phyloP scores from a whole-genome alignment of 2,797 vertebrate genomes.

The Merluccius polli region DNA sequence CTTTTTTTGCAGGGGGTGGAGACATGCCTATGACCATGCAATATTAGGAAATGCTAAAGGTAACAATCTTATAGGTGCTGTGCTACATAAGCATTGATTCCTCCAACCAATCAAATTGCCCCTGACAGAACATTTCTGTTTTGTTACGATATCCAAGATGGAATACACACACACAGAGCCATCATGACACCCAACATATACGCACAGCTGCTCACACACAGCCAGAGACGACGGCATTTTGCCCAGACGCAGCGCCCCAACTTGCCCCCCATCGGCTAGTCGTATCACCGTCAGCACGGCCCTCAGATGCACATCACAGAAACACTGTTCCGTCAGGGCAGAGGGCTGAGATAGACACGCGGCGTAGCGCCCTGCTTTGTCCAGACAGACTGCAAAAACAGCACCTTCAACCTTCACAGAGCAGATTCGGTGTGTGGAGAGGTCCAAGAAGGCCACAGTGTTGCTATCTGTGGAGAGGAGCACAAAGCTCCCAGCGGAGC shows the following conservation, averaged over 20 bases:
- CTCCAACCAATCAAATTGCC: conserved; percentile 15
- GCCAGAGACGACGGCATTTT: conserved; percentile 57
- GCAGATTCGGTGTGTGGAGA: no score
- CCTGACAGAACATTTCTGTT: conserved; percentile 21
- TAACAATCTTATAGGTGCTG: conserved; percentile 42
- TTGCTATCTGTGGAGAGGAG: conserved; percentile 64
- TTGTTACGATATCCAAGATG: conserved; percentile 42
- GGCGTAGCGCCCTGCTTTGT: conserved; percentile 54
- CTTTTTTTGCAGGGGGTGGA: no score
- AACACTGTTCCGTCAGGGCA: conserved; percentile 27
- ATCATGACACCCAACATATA: no score
- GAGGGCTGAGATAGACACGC: conserved; percentile 55
- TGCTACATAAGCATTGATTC: conserved; percentile 49
- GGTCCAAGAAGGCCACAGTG: no score
- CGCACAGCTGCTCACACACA: conserved; percentile 45
- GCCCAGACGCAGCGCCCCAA: conserved; percentile 64
- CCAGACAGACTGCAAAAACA: conserved; percentile 59
- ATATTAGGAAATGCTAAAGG: conserved; percentile 56
- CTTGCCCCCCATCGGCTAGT: conserved; percentile 62
- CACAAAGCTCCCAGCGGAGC: conserved; percentile 64
- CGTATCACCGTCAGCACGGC: conserved; percentile 60
- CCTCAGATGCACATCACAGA: conserved; percentile 52
- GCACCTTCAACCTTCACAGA: no score
- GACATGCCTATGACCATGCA: conserved; percentile 53
- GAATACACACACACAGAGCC: no score